Evolutionary conservation across 2,797 vertebrate genomes (phyloP), one percentile per base, ranked within the genome.

Genomic region (Manis javanica): DNA sequence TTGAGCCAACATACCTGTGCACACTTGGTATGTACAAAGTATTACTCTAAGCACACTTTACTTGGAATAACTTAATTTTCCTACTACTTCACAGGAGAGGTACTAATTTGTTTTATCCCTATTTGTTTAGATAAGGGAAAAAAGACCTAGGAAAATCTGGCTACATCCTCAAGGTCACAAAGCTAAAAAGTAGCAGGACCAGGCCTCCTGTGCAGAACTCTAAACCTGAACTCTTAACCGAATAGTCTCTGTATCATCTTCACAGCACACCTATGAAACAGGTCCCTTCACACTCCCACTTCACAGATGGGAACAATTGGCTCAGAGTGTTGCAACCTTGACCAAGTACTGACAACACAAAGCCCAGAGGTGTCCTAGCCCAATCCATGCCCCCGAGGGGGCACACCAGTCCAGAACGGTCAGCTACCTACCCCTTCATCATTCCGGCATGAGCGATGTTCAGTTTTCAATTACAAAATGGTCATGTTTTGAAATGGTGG

Each of bases 351-450:
- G 68, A 49, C 39, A 51, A 0, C 16, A 16, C 39, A 29, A 39
- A 31, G 66, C 13, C 31, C 71, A 39, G 39, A 37, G 1, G 16
- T 26, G 21, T 69, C 21, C 8, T 15, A 13, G 1, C n/a, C 31
- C 16, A 81, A 1, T 3, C 53, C 12, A 46, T 0, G 3, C 53
- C 24, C 23, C 42, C 4, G 2, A 15, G 49, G 18, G 31, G 23
- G 39, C 8, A 46, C 16, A 9, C 8, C 12, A 2, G 4, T 34
- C 51, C 23, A 2, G 68, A 51, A 51, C 13, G 46, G 26, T 0
- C 7, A 55, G 29, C n/a, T 18, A 64, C 13, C 34, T 3, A 64
- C 13, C 34, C 4, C 4, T 26, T 37, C 24, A 24, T 10, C 31
- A 46, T 11, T 4, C 4, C 13, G 4, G 46, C 59, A 19, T 18